Percentiles rank a stretch among this genome's conserved stretches.
phyloP scores from a whole-genome alignment of 2,888 invertebrate genomes.

The Epiblema foenella region DNA sequence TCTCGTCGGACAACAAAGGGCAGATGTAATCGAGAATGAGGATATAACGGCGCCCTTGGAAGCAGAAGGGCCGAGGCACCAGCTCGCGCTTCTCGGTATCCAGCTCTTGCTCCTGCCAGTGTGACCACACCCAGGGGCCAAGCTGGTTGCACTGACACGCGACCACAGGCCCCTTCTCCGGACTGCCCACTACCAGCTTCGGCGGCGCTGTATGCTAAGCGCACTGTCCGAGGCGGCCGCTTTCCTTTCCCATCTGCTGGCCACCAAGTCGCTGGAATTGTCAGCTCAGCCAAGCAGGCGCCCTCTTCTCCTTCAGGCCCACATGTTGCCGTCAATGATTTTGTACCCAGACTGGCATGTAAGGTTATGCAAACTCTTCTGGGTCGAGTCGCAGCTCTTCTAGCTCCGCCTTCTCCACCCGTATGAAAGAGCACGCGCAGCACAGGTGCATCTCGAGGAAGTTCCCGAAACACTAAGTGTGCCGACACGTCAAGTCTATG shows the following conservation, averaged over 20 bases:
- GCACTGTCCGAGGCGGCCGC: conserved; percentile 90
- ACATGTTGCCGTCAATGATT: conserved; percentile 93
- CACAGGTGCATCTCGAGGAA: conserved; percentile 96
- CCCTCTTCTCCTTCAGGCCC: conserved; percentile 97
- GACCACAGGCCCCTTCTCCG: conserved; percentile 89
- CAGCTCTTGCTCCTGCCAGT: conserved; percentile 90
- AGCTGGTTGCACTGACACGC: conserved; percentile 87
- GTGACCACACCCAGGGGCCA: conserved; percentile 88
- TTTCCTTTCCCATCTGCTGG: conserved; percentile 86
- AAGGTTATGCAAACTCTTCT: conserved; percentile 92
- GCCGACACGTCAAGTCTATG: conserved; percentile 96
- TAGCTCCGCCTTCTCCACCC: conserved; percentile 92
- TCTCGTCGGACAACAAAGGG: conserved; percentile 94
- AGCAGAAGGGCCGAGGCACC: conserved; percentile 93
- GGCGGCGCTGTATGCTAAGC: conserved; percentile 94
- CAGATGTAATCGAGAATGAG: conserved; percentile 94
- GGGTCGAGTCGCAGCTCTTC: conserved; percentile 88
- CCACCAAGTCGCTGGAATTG: conserved; percentile 97
- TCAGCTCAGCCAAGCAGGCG: conserved; percentile 95
- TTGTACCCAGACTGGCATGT: conserved; percentile 87
- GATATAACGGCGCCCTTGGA: conserved; percentile 95
- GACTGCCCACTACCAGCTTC: conserved; percentile 90
- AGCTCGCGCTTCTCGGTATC: conserved; percentile 93
- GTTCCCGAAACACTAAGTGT: conserved; percentile 94
- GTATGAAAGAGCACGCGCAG: conserved; percentile 96